phyloP scores from a whole-genome alignment of 2,797 vertebrate species.

The Cossypha dichroa region DNA sequence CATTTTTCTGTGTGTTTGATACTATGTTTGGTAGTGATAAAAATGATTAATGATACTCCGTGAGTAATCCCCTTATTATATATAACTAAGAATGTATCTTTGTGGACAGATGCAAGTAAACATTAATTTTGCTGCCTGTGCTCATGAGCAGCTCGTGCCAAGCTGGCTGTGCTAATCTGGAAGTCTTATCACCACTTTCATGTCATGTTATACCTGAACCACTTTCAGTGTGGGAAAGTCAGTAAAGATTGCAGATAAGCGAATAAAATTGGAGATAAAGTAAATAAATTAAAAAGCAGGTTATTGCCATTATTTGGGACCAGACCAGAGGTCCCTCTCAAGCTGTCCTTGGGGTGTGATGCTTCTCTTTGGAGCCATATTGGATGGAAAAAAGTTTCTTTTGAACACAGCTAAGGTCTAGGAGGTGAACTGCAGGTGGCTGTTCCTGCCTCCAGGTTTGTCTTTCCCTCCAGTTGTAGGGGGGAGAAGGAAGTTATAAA shows the following conservation, averaged over 20 bases:
- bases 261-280: not conserved
- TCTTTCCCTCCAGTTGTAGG: not conserved
- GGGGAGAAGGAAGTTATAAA: rapidly evolving
- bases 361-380: not conserved
- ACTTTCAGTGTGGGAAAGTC: not conserved
- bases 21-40: constrained; percentile 20
- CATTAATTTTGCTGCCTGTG: not conserved
- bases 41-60: not conserved
- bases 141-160: not conserved
- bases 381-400: not conserved
- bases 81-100: not conserved
- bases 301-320: not conserved
- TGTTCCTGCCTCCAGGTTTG: not conserved
- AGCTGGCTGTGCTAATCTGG: not conserved
- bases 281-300: not conserved
- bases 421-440: not conserved
- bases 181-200: rapidly evolving
- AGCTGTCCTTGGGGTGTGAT: not conserved
- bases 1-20: constrained; percentile 1
- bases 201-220: not conserved
- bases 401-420: not conserved
- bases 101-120: constrained; percentile 1
- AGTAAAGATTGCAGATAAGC: not conserved
- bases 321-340: not conserved
- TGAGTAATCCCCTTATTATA: not conserved